phyloP scores from a whole-genome alignment of 2,113 vertebrate species.

The Ochotona princeps region DNA sequence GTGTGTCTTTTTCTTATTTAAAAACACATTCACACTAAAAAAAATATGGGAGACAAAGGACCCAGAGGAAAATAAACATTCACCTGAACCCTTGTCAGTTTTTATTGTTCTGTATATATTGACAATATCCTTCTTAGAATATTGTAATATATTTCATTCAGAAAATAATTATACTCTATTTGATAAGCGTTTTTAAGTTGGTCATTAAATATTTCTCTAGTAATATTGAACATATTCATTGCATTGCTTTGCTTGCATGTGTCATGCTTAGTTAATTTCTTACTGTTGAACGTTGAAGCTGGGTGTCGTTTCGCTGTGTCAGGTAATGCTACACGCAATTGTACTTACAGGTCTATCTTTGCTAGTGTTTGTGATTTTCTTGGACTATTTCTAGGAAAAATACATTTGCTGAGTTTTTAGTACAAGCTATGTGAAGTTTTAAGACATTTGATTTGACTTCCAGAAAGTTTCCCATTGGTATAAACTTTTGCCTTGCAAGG shows the following conservation, averaged over 20 bases:
- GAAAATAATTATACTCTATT: not conserved
- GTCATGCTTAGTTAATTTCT: not conserved
- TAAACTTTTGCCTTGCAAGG: not conserved
- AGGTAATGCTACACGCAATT: not conserved
- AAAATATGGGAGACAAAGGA: not conserved
- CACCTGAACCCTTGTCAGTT: not conserved
- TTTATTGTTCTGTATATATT: not conserved
- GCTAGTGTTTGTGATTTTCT: not conserved
- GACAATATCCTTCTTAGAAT: slow-evolving; percentile 1
- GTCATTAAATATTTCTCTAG: not conserved
- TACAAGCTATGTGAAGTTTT: not conserved
- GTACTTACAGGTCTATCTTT: not conserved
- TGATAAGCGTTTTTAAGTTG: not conserved
- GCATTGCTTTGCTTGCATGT: not conserved
- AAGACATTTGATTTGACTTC: slow-evolving; percentile 1
- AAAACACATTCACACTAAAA: not conserved
- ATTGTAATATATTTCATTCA: not conserved
- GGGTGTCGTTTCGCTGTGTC: not conserved
- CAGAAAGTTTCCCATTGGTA: not conserved
- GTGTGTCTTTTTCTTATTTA: not conserved
- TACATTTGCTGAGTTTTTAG: not conserved
- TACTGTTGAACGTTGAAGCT: not conserved
- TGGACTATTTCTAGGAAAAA: slow-evolving; percentile 27
- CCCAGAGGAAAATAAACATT: not conserved
- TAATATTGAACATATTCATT: not conserved